Base-by-base conservation (phyloP, 1,140 invertebrate species). In the Matsumurasca onukii region DNA sequence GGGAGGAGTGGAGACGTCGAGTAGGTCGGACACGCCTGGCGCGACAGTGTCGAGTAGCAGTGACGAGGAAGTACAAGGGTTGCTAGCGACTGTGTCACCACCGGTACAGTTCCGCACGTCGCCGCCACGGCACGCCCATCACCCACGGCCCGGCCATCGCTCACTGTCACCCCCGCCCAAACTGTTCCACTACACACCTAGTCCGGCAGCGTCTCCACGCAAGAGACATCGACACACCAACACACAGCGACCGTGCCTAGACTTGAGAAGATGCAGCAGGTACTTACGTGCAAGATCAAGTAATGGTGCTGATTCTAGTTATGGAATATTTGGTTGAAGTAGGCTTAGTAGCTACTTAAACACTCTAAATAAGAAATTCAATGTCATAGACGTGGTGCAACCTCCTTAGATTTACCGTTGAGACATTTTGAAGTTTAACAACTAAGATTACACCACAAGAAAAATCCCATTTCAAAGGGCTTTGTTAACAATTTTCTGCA, bases 181-280 rank as follows among this genome's bases (percentile, higher is more conserved):
- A 80, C 82, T 93, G 71, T 86, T 91, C 73, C 88, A 89, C 75
- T 86, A 82, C 75, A 83, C 82, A 72, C 84, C 85, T 52, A 86
- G 85, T 63, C 84, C 85, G 25, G 68, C 78, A 77, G 72, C 77
- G 71, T 77, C 76, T 73, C 74, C 80, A 72, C 80, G 86, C 73
- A 83, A 89, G 79, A 80, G 88, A 78, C 85, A 87, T 76, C 75
- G 82, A 77, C 81, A 86, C 75, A 78, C 72, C 72, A 77, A 72
- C 75, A 80, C 85, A 73, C 90, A 91, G 76, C 85, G 94, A 78
- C 94, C 94, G 71, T 94, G 91, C 81, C 86, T 97, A 76, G 93
- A 97, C 83, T 97, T 97, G 94, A 97, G 82, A 97, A 97, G 85
- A 97, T 97, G 94, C 94, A 95, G 83, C 90, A 92, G 88, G 90